phyloP scores from a whole-genome alignment of 2,888 invertebrate species.

The Cryptus viduatorius region DNA sequence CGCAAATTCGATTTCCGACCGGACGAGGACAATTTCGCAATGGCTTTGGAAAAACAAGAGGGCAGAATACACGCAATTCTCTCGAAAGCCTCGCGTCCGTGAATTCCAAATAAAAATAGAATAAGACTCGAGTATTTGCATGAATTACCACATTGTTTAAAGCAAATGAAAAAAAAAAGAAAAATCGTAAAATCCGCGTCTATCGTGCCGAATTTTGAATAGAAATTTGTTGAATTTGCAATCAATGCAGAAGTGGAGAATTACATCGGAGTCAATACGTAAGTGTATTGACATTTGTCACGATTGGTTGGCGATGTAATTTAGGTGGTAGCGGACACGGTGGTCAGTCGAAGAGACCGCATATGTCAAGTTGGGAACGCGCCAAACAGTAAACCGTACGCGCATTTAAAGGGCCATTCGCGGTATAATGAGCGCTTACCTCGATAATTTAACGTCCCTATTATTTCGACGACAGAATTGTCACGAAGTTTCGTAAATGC shows the following conservation, averaged over 20 bases:
- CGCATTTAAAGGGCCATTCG: constrained; percentile 18
- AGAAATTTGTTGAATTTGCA: not conserved
- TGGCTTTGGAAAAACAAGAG: constrained; percentile 19
- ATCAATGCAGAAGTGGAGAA: constrained; percentile 19
- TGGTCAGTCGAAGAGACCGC: constrained; percentile 60
- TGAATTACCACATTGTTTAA: not conserved
- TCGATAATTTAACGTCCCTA: not conserved
- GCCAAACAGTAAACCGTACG: constrained; percentile 59
- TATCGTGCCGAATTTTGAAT: not conserved
- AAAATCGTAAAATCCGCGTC: not conserved
- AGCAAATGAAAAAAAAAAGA: not conserved
- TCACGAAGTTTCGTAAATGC: not conserved
- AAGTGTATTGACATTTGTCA: constrained; percentile 53
- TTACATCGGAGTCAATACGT: constrained; percentile 28
- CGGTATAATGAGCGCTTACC: constrained; percentile 29
- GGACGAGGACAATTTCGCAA: constrained; percentile 23
- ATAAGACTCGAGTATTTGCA: not conserved
- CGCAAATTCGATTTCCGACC: constrained; percentile 43
- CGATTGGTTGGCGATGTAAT: constrained; percentile 60
- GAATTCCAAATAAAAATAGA: not conserved
- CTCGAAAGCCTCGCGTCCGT: not conserved
- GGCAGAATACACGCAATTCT: not conserved
- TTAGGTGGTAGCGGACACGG: constrained; percentile 47
- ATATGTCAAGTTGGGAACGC: constrained; percentile 60
- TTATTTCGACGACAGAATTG: not conserved